These are phyloP conservation scores for Xerus rutilus DNA, from an alignment of 2,797 vertebrate genomes.

Conservation along the genomic window DNA sequence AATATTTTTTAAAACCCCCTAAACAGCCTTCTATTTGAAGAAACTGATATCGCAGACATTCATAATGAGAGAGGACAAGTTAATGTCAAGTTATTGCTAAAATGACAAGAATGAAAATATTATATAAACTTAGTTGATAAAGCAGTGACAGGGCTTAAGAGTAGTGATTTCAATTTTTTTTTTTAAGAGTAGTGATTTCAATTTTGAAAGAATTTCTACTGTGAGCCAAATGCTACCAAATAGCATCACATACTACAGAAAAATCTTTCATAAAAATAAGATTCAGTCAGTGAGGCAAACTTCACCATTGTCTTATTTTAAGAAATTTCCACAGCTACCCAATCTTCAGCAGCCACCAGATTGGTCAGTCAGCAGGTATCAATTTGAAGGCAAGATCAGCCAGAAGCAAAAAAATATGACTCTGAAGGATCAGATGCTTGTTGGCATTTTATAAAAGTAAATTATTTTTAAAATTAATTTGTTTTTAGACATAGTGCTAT, in stretches of 20 bases:
- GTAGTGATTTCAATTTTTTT: background rate
- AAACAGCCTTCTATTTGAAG: background rate
- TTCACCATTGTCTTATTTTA: background rate
- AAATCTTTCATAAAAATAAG: background rate
- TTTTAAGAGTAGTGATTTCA: background rate
- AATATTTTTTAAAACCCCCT: too few species aligned
- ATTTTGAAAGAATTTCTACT: background rate
- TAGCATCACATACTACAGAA: accelerated
- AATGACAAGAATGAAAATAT: background rate
- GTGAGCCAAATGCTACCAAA: background rate
- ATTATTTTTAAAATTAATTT: background rate
- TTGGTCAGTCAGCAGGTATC: background rate
- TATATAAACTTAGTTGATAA: background rate
- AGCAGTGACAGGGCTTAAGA: background rate
- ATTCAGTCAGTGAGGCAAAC: too few species aligned
- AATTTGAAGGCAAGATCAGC: background rate
- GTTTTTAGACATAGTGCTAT: background rate
- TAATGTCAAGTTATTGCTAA: background rate
- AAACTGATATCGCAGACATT: background rate
- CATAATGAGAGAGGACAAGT: background rate
- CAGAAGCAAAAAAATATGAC: background rate
- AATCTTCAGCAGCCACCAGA: background rate
- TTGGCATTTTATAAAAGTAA: background rate
- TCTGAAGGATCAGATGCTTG: background rate
- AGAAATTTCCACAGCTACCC: background rate